Percentiles rank a stretch among this genome's conserved stretches.
Conservation (phyloP, 2,888 invertebrate genomes). For the Melangyna quadrimaculata region DNA sequence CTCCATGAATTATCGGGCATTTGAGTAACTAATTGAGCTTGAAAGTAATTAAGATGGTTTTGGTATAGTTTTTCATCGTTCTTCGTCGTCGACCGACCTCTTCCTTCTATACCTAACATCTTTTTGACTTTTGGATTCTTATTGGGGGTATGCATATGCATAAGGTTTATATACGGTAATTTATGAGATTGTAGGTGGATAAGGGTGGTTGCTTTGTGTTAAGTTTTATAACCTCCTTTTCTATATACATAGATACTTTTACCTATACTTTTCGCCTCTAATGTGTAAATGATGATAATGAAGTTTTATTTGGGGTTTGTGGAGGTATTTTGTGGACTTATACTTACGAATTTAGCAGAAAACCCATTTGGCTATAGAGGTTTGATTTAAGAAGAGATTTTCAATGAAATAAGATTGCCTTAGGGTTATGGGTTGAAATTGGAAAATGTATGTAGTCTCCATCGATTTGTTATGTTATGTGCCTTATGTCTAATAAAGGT, state of each 20-base stretch:
- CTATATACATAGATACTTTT: too few relatives aligned
- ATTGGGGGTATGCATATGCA: not conserved
- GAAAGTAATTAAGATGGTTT: conserved; percentile 69
- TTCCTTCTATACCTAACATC: not conserved
- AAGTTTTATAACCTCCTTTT: not conserved
- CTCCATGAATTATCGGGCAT: conserved; percentile 67
- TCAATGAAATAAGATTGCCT: not conserved
- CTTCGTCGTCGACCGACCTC: not conserved
- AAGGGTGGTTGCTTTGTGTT: not conserved
- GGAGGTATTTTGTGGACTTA: not conserved
- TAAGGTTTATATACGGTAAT: not conserved
- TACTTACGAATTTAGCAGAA: not conserved
- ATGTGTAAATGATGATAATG: conserved; percentile 22
- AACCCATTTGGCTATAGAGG: not conserved
- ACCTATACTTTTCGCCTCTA: not conserved
- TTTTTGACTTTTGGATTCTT: not conserved
- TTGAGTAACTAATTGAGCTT: conserved; percentile 72
- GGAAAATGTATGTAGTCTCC: not conserved
- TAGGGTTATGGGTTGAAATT: not conserved
- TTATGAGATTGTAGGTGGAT: not conserved
- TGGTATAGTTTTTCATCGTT: conserved; percentile 48
- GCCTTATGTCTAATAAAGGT: too few relatives aligned
- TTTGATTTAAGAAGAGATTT: not conserved
- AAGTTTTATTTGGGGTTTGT: not conserved
- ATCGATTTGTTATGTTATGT: not conserved